phyloP scores from a whole-genome alignment of 2,797 vertebrate species.

The Clarias pachynema region DNA sequence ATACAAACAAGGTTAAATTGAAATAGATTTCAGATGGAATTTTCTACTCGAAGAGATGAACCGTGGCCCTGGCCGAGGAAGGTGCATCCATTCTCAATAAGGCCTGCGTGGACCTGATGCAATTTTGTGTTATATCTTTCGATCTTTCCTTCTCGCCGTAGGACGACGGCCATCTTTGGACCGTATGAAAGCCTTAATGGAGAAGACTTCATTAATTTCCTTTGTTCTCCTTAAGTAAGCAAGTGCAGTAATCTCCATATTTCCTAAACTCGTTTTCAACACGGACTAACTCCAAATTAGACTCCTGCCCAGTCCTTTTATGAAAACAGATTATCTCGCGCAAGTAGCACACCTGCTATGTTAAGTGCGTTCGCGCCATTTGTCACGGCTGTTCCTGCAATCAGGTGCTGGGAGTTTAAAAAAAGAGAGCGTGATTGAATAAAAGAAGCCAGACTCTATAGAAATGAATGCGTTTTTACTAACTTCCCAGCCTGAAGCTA shows the following conservation, averaged over 20 bases:
- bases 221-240: constrained; percentile 59
- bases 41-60: constrained; percentile 38
- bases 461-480: constrained; percentile 67
- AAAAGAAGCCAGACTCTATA: constrained; percentile 64
- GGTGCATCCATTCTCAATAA: not conserved
- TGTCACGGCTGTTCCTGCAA: constrained; percentile 72
- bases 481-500: constrained; percentile 65
- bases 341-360: constrained; percentile 66
- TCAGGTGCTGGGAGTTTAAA: constrained; percentile 64
- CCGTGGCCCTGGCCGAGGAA: constrained; percentile 7
- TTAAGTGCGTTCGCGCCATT: constrained; percentile 58
- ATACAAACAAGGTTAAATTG: constrained; percentile 65
- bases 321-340: constrained; percentile 71
- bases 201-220: constrained; percentile 39
- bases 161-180: not conserved
- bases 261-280: constrained; percentile 66
- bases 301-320: constrained; percentile 67
- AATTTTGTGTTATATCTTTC: not conserved
- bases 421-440: constrained; percentile 54
- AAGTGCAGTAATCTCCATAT: constrained; percentile 65
- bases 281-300: constrained; percentile 64
- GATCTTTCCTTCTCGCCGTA: constrained; percentile 5
- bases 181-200: not conserved
- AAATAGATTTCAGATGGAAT: constrained; percentile 57
- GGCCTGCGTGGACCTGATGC: not conserved